phyloP scores from a whole-genome alignment of 2,888 invertebrate species.

The Ennomos fuscantarius region DNA sequence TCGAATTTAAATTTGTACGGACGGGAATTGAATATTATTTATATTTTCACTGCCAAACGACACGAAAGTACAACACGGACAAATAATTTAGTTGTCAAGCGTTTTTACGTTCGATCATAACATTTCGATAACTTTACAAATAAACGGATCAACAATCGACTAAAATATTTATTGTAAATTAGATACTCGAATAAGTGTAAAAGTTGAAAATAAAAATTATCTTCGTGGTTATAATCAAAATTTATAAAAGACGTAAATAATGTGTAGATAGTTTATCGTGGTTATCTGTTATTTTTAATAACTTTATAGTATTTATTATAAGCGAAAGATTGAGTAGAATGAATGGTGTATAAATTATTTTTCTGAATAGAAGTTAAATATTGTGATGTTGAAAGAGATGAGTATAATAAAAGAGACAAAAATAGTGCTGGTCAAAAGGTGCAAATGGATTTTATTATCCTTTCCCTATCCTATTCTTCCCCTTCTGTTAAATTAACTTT shows the following conservation, averaged over 20 bases:
- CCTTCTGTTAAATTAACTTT: slow-evolving; percentile 54
- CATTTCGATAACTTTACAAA: slow-evolving; percentile 54
- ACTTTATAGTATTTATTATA: slow-evolving; percentile 59
- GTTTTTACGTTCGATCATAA: slow-evolving; percentile 48
- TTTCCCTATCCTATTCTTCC: slow-evolving; percentile 31
- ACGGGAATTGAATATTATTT: slow-evolving; percentile 36
- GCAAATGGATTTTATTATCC: slow-evolving; percentile 69
- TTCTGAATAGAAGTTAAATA: slow-evolving; percentile 65
- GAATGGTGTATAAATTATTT: slow-evolving; percentile 57
- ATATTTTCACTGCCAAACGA: slow-evolving; percentile 74
- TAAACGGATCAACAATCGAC: not conserved
- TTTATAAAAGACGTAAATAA: slow-evolving; percentile 57
- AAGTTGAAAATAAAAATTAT: slow-evolving; percentile 29
- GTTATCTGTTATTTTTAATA: slow-evolving; percentile 63
- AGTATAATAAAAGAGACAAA: slow-evolving; percentile 57
- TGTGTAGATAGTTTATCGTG: slow-evolving; percentile 54
- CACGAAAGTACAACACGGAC: slow-evolving; percentile 70
- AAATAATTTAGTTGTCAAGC: slow-evolving; percentile 52
- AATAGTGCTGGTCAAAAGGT: slow-evolving; percentile 70
- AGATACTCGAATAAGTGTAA: slow-evolving; percentile 20
- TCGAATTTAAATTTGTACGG: slow-evolving; percentile 20
- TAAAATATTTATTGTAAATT: slow-evolving; percentile 9
- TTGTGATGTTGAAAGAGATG: slow-evolving; percentile 60
- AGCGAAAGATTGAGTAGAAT: slow-evolving; percentile 60
- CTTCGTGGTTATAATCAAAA: slow-evolving; percentile 30